A percentile compares a stretch with the other conserved stretches of the same genome.
Conservation (phyloP, 1,140 invertebrate species). For the Scylla paramamosain region DNA sequence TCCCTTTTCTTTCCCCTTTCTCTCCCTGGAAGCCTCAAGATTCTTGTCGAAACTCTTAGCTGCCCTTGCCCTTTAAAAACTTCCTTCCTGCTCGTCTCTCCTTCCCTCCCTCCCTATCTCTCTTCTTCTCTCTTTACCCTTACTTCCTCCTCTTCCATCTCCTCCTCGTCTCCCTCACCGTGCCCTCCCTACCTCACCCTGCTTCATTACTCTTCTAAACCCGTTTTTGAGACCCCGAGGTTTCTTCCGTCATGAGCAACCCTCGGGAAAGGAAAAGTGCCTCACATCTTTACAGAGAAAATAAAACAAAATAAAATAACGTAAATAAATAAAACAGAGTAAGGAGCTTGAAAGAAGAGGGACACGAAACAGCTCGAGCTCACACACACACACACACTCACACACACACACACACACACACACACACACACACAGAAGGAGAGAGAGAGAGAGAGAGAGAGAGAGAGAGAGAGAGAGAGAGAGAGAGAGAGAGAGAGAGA, state of each 20-base stretch:
- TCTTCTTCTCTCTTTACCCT: no score
- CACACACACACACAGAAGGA: not conserved
- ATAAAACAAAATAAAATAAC: no score
- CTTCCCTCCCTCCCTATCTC: no score
- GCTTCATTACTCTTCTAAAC: not conserved
- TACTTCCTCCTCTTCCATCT: no score
- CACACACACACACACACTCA: not conserved
- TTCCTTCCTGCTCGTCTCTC: not conserved
- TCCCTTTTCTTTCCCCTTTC: no score
- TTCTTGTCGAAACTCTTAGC: not conserved
- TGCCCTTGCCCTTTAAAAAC: not conserved
- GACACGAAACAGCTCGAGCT: not conserved
- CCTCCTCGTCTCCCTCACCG: not conserved
- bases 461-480: not conserved
- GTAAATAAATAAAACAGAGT: no score
- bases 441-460: no score
- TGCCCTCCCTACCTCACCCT: not conserved
- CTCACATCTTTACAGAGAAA: no score
- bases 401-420: not conserved
- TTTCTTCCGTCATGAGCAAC: no score
- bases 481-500: slow-evolving; percentile 20
- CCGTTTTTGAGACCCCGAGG: no score
- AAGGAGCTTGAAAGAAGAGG: not conserved
- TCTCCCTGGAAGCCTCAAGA: not conserved
- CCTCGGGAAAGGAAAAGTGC: no score